Evolutionary conservation across 2,888 invertebrate genomes (phyloP).

Genomic region (Smittia aterrima): DNA sequence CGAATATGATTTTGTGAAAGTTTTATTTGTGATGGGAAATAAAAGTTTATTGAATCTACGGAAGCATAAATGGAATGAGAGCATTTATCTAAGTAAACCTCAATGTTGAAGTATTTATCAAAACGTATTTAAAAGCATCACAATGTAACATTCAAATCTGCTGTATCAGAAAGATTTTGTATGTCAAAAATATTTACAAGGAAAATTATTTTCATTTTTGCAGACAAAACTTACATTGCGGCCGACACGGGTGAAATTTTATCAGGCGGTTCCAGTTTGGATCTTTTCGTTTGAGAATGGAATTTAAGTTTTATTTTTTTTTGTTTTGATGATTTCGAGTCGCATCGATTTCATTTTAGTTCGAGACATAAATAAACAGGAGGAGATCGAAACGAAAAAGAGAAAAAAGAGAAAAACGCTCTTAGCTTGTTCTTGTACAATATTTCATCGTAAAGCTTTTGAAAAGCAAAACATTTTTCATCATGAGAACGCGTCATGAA

Average conservation of each 20-base stretch:
- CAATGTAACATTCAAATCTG: not conserved
- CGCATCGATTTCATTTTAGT: not conserved
- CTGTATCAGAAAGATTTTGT: not conserved
- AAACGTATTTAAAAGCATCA: not conserved
- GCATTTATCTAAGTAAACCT: not conserved
- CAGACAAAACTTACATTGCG: constrained; percentile 47
- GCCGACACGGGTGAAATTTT: constrained; percentile 48
- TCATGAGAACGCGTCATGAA: not conserved
- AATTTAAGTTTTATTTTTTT: not conserved
- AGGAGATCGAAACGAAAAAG: constrained; percentile 1
- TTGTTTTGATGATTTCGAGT: not conserved
- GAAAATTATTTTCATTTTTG: not conserved
- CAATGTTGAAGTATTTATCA: not conserved
- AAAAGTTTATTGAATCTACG: not conserved
- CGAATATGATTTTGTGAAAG: too few species aligned
- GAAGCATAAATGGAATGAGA: not conserved
- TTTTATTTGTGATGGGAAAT: not conserved
- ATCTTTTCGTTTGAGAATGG: constrained; percentile 44
- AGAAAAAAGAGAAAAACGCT: constrained; percentile 13
- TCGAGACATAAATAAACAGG: constrained; percentile 11
- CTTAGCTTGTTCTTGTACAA: not conserved
- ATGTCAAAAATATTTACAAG: not conserved
- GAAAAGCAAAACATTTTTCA: not conserved
- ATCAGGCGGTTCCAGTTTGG: constrained; percentile 49
- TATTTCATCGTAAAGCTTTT: constrained; percentile 12